These are phyloP conservation scores for Linepithema humile DNA, from an alignment of 1,140 invertebrate species.

Conservation along the genomic window DNA sequence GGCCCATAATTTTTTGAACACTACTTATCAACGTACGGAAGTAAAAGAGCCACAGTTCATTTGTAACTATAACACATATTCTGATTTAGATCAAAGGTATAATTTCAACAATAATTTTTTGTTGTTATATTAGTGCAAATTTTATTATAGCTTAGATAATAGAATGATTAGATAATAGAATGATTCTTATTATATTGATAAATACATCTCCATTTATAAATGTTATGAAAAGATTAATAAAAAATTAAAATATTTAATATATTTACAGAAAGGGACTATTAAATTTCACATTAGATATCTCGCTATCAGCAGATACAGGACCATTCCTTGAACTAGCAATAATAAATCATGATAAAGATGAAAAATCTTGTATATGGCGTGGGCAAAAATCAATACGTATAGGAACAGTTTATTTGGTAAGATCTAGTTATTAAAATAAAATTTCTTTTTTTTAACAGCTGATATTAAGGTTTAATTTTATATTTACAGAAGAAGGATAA, in stretches of 20 bases:
- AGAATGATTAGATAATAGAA: background rate
- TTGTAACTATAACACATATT: background rate
- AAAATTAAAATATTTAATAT: background rate
- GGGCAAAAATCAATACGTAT: background rate
- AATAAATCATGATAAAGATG: background rate
- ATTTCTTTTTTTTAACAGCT: background rate
- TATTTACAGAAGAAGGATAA: background rate
- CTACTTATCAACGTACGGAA: constrained; percentile 4
- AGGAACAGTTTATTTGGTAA: constrained; percentile 25
- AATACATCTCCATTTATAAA: background rate
- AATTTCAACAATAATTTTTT: background rate
- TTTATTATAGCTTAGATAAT: no score
- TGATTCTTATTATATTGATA: background rate
- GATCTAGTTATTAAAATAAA: constrained; percentile 4
- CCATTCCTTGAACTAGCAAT: background rate
- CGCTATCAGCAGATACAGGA: constrained; percentile 3
- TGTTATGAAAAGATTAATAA: background rate
- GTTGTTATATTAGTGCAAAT: background rate
- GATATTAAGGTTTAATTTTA: background rate
- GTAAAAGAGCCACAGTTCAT: background rate
- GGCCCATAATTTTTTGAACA: background rate
- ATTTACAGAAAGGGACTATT: constrained; percentile 11
- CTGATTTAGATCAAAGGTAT: background rate
- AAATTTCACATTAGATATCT: constrained; percentile 12
- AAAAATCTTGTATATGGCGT: background rate